Evolutionary conservation across 2,888 invertebrate species (phyloP).

Genomic region (Carpatolechia fugitivella): DNA sequence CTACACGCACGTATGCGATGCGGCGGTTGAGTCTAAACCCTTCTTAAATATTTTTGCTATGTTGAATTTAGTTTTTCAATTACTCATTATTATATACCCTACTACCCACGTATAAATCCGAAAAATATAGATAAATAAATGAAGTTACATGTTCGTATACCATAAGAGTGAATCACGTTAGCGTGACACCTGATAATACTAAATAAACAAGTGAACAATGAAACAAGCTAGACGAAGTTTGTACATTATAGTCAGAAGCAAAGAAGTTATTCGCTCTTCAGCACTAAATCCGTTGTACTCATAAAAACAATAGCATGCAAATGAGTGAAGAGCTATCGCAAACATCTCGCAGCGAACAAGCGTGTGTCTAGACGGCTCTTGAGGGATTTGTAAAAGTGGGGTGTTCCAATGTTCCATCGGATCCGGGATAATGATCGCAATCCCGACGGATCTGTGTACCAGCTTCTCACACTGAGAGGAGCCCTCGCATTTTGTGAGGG

Average conservation of each 20-base stretch:
- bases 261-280: neutral
- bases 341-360: neutral
- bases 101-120: too few relatives aligned
- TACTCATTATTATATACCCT: too few relatives aligned
- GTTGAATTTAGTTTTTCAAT: too few relatives aligned
- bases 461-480: constrained; percentile 27
- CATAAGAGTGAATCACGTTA: too few relatives aligned
- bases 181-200: too few relatives aligned
- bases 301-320: constrained; percentile 12
- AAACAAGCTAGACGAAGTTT: neutral
- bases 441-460: constrained; percentile 44
- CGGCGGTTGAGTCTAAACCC: too few relatives aligned
- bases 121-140: too few relatives aligned
- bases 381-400: constrained; percentile 52
- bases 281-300: neutral
- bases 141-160: too few relatives aligned
- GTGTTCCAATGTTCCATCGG: constrained; percentile 41
- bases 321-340: constrained; percentile 8
- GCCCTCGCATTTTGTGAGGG: constrained; percentile 7
- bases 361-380: constrained; percentile 41
- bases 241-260: neutral
- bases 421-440: constrained; percentile 59
- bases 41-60: too few relatives aligned
- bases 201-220: neutral
- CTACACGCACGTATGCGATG: too few relatives aligned